phyloP scores from a whole-genome alignment of 2,888 invertebrate genomes.

The Troides oblongomaculatus region DNA sequence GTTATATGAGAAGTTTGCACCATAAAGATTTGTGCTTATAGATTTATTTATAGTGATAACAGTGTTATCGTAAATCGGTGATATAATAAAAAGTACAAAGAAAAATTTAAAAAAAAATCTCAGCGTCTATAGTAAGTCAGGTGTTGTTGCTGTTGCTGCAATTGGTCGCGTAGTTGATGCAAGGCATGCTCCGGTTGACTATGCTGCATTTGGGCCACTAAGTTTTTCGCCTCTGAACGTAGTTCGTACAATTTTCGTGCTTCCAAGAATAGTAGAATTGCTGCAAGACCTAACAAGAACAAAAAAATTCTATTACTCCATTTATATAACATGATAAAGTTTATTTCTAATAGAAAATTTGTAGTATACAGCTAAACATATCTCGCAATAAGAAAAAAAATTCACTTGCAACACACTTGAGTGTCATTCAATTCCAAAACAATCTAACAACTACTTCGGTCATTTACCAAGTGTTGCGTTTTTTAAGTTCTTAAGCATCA shows the following conservation, averaged over 20 bases:
- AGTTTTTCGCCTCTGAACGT: constrained; percentile 88
- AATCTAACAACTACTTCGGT: no score
- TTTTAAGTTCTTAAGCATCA: no score
- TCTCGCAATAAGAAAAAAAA: no score
- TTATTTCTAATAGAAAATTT: no score
- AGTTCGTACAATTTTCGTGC: constrained; percentile 85
- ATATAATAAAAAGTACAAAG: background rate
- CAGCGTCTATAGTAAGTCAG: constrained; percentile 40
- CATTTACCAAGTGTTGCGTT: no score
- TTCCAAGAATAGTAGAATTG: constrained; percentile 86
- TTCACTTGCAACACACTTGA: no score
- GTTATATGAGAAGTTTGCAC: background rate
- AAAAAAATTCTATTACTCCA: background rate
- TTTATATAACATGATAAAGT: no score
- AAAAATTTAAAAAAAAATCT: background rate
- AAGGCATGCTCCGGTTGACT: constrained; percentile 80
- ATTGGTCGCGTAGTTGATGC: constrained; percentile 66
- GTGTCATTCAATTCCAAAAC: no score
- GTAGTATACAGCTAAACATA: no score
- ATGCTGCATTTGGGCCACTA: constrained; percentile 94
- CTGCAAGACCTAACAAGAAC: constrained; percentile 75
- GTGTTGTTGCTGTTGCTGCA: constrained; percentile 64
- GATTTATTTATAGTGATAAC: background rate
- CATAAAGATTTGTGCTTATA: background rate
- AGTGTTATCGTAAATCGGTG: background rate